These are phyloP conservation scores for Catharus minimus DNA, from an alignment of 2,113 vertebrate species.

Conservation along the genomic window DNA sequence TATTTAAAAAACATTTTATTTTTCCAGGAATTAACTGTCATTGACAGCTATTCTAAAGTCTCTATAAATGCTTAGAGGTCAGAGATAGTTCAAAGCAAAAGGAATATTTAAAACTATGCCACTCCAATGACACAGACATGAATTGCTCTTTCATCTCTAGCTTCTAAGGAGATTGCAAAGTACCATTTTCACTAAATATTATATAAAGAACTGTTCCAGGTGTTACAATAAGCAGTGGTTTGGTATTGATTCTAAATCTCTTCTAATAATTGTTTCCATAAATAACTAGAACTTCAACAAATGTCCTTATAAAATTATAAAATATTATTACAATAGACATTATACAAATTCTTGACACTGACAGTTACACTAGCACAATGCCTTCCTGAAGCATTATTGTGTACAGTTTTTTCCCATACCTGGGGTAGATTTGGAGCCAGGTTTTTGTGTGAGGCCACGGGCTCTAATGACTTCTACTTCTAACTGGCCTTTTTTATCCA, in stretches of 20 bases:
- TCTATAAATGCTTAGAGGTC: neutral
- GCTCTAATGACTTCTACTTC: conserved; percentile 98
- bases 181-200: neutral
- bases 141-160: neutral
- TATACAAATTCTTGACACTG: neutral
- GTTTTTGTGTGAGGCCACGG: conserved; percentile 93
- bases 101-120: neutral
- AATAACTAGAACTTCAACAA: neutral
- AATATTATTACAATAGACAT: neutral
- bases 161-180: neutral
- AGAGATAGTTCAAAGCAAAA: neutral
- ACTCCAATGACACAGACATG: neutral
- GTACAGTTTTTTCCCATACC: conserved; percentile 73
- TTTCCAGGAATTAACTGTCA: neutral
- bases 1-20: neutral
- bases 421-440: conserved; percentile 95
- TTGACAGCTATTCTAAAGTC: neutral
- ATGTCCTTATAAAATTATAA: neutral
- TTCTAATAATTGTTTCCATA: neutral
- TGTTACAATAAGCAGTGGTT: neutral
- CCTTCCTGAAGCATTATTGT: neutral
- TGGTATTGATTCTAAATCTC: neutral
- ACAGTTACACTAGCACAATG: neutral
- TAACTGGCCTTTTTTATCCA: conserved; percentile 95
- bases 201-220: neutral